Base-by-base conservation (phyloP, 2,113 vertebrate genomes). In the Platycercus adscitus region DNA sequence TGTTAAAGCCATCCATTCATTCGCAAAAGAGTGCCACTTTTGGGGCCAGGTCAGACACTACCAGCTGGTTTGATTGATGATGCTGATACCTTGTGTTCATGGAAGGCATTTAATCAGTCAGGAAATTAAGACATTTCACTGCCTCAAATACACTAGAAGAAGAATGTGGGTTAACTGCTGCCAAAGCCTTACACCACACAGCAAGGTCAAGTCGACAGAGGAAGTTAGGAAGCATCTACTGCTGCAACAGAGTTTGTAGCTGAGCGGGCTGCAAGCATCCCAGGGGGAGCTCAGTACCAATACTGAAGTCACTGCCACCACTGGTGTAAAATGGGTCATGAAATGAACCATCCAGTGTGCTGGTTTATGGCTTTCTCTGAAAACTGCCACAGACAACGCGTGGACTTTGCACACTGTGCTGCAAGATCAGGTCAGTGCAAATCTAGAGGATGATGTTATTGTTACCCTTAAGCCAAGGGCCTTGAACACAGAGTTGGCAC, bases 151-250 rank as follows among this genome's bases (percentile, higher is more conserved):
- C 3, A 24, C 29, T 39, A 12, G 31, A 71, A 89, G 50, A 86
- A 73, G 28, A 84, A 60, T 55, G 46, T 70, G 50, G 26, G 12
- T 83, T 92, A 71, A 92, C n/a, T 83, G 53, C 55, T 81, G 55
- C 91, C 47, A n/a, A 21, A 81, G 65, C 61, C 47, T 83, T 86
- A 37, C 35, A 81, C 39, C 56, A 44, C 47, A 55, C 63, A 81
- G 55, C n/a, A 68, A 76, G 73, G 52, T 89, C 65, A 71, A 43
- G 41, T 73, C 4, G 1, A 0, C 0, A 2, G 68, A 46, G 43
- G 43, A 85, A 81, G 61, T 60, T 44, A n/a, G 56, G 61, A 89
- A 79, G 77, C 78, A 91, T 79, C 73, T 81, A 41, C 39, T 91
- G 50, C 69, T 91, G 73, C 24, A 26, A 3, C 23, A 21, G 31